Evolutionary conservation across 2,797 vertebrate species (phyloP), one percentile per base, ranked within the genome.

Genomic region (Sebastes cheni): DNA sequence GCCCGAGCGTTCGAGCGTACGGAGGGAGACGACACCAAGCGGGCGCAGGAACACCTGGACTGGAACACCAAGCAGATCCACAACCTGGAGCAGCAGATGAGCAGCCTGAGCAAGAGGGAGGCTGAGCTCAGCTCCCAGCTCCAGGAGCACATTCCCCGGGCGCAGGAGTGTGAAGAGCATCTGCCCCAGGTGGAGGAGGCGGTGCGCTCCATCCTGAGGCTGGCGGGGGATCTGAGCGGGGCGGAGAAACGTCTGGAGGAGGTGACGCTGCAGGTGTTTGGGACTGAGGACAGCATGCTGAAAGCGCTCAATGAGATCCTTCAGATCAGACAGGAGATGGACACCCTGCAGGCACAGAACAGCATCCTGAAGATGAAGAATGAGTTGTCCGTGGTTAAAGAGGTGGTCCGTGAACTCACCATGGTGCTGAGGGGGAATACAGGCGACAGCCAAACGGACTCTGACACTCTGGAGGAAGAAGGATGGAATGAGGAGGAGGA

Each of bases 161-260:
- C 96, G 1, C 89, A 94, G 83, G 94, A 97, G 81, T 98, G 97
- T 77, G 95, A 97, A 73, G 76, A 92, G 4, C 94, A 96, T 55
- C 94, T 99, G 70, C 97, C 97, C 1, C 55, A 86, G 54, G 96
- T 99, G n/a, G 98, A 99, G 91, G 95, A 94, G 66, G 96, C 97
- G 0, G 83, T 99, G 75, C 96, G 91, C 50, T 96, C 97, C 58
- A 96, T 99, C 87, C 94, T 99, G 67, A 96, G 87, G 73, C 85
- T 98, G 60, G 95, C 96, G 0, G 95, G 93, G 4, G 96, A 98
- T 18, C 91, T 98, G 81, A 93, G 93, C 14, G 89, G 86, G 8
- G 88, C 94, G 5, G 96, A 98, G 90, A 96, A 93, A 59, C 96
- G 97, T 72, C 90, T 97, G 70, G 94, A 96, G 75, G 96, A 97